Evolutionary conservation across 2,888 invertebrate species (phyloP).

Genomic region (Odontomyia ornata): DNA sequence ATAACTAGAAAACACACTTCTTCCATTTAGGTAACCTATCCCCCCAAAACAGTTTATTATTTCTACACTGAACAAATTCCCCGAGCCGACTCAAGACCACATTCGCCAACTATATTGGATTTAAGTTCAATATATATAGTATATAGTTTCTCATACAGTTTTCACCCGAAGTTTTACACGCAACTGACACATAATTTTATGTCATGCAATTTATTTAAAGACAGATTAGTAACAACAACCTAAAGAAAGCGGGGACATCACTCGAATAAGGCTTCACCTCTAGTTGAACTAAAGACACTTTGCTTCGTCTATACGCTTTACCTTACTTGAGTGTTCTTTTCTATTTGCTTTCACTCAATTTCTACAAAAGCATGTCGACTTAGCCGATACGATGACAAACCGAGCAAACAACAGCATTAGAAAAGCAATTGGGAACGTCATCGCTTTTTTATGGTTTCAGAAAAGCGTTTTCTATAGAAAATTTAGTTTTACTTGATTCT

Average conservation of each 20-base stretch:
- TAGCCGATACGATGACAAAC: background rate
- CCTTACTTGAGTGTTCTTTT: too few relatives aligned
- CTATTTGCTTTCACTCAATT: background rate
- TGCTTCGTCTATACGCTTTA: too few relatives aligned
- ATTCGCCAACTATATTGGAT: too few relatives aligned
- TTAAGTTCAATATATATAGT: too few relatives aligned
- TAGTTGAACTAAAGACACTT: conserved; percentile 38
- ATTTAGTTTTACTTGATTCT: conserved; percentile 43
- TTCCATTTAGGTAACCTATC: too few relatives aligned
- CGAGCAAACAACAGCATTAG: background rate
- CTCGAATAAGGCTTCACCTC: conserved; percentile 29
- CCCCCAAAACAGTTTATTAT: too few relatives aligned
- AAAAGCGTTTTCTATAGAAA: conserved; percentile 47
- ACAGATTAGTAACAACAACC: conserved; percentile 51
- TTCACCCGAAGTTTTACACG: conserved; percentile 27
- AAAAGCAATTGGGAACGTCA: conserved; percentile 46
- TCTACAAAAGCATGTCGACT: background rate
- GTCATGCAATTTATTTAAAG: conserved; percentile 56
- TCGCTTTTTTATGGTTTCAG: conserved; percentile 50
- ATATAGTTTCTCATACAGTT: too few relatives aligned
- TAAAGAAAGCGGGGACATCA: background rate
- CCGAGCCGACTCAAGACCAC: too few relatives aligned
- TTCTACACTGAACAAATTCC: too few relatives aligned
- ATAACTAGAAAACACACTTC: too few relatives aligned
- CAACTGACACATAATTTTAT: conserved; percentile 54